Conservation (phyloP, 2,797 vertebrate genomes). For the Selene dorsalis region DNA sequence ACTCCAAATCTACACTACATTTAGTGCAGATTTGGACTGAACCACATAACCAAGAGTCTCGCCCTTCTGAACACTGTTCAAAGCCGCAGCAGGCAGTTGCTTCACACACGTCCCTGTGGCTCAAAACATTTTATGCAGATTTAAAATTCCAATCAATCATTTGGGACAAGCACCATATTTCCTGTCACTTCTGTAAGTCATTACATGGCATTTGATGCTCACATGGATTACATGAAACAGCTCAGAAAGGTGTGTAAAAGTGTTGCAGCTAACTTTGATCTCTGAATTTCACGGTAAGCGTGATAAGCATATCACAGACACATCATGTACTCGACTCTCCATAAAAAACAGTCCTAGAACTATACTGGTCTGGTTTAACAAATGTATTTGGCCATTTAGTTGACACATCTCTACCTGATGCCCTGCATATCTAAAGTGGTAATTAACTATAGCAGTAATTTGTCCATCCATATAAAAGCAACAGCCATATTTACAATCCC, state of each 20-base stretch:
- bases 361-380: not conserved
- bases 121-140: not conserved
- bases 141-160: no score
- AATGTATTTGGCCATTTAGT: constrained; percentile 3
- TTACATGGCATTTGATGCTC: not conserved
- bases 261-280: constrained; percentile 8
- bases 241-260: constrained; percentile 1
- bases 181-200: not conserved
- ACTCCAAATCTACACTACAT: no score
- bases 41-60: not conserved
- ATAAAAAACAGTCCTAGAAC: not conserved
- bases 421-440: constrained; percentile 25
- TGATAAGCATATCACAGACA: constrained; percentile 1
- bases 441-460: not conserved
- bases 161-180: not conserved
- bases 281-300: constrained; percentile 15
- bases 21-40: no score
- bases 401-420: constrained; percentile 13
- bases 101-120: not conserved
- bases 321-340: not conserved
- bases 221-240: not conserved
- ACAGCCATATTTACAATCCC: constrained; percentile 18
- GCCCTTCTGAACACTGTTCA: no score
- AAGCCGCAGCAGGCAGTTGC: no score
- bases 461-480: not conserved